phyloP scores from a whole-genome alignment of 2,113 vertebrate species.

The Bettongia penicillata region DNA sequence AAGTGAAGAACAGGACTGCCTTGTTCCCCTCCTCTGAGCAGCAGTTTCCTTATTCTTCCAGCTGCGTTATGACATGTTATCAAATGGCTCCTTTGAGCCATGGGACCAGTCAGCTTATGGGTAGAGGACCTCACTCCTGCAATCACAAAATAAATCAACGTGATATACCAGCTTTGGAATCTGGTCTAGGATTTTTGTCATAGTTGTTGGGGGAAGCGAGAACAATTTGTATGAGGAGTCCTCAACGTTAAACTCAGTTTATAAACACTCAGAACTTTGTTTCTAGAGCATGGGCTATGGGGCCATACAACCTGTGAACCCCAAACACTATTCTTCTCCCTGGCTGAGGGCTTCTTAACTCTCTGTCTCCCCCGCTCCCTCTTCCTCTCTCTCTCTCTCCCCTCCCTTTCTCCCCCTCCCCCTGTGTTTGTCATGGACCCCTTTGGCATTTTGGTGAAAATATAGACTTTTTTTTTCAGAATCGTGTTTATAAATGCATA shows the following conservation, averaged over 20 bases:
- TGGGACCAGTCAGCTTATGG: not conserved
- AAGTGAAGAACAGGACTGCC: not conserved
- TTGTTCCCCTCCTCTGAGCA: not conserved
- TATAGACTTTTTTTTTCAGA: not conserved
- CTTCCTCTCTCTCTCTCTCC: too few species aligned
- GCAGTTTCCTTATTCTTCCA: not conserved
- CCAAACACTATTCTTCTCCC: not conserved
- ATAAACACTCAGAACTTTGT: not conserved
- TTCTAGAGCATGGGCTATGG: not conserved
- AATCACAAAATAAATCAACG: not conserved
- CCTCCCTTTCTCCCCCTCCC: too few species aligned
- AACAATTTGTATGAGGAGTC: not conserved
- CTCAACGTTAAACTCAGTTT: not conserved
- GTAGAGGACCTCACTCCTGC: not conserved
- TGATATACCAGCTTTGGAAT: not conserved
- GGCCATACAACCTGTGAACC: not conserved
- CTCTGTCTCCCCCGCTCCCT: too few species aligned
- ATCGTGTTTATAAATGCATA: not conserved
- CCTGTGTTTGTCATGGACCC: not conserved
- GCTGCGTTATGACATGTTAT: not conserved
- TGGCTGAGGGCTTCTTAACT: not conserved
- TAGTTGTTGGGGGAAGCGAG: not conserved
- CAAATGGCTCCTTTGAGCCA: not conserved
- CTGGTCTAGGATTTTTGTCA: not conserved
- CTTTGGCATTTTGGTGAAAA: not conserved